A percentile compares a stretch with the other conserved stretches of the same genome.
Conservation (phyloP, 64 coral and sea anemone genomes). For the Pachyseris speciosa region DNA sequence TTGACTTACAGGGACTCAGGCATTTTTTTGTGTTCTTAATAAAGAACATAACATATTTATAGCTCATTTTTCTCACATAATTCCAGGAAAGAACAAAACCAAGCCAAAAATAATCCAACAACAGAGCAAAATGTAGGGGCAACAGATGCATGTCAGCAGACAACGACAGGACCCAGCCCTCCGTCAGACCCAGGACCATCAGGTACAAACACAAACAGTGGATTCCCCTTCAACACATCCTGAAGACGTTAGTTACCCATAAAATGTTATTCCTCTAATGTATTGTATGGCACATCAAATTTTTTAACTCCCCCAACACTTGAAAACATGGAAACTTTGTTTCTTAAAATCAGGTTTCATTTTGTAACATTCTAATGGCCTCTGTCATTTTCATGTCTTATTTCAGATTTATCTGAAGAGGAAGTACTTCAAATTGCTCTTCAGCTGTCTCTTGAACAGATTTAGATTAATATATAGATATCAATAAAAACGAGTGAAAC, state of each 20-base stretch:
- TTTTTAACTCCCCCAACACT: no score
- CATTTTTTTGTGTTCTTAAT: no score
- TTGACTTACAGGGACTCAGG: no score
- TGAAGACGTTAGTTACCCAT: no score
- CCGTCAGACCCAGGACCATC: not conserved
- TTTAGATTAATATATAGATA: not conserved
- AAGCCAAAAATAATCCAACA: not conserved
- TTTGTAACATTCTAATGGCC: not conserved
- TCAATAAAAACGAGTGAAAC: no score
- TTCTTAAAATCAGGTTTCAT: not conserved
- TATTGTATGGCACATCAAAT: no score
- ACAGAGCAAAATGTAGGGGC: not conserved
- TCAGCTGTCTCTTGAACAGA: slow-evolving; percentile 54
- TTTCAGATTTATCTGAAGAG: slow-evolving; percentile 89
- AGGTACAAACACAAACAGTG: not conserved
- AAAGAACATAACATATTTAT: no score
- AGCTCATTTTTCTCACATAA: no score
- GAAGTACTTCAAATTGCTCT: slow-evolving; percentile 91
- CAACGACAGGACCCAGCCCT: not conserved
- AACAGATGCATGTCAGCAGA: slow-evolving; percentile 10
- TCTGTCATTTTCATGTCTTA: not conserved
- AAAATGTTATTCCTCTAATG: no score
- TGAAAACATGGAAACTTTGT: no score
- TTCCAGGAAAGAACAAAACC: not conserved
- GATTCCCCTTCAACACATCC: not conserved